Evolutionary conservation across 2,113 vertebrate genomes (phyloP).

Genomic region (Theristicus caerulescens): DNA sequence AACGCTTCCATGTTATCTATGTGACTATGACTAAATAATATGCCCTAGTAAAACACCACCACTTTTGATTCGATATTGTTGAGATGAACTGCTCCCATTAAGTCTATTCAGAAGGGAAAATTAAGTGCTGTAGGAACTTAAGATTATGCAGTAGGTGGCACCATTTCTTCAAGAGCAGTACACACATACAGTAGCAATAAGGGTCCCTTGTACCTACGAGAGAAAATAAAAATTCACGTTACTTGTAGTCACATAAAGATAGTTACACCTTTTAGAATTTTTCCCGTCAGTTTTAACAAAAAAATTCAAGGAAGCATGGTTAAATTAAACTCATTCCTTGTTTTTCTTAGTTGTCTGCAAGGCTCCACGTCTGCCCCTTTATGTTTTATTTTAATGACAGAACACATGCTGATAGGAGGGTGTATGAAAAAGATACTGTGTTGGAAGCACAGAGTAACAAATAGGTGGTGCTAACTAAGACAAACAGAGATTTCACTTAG

Average conservation of each 20-base stretch:
- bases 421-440: background rate
- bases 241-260: background rate
- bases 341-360: background rate
- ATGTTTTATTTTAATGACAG: background rate
- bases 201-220: background rate
- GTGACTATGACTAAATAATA: background rate
- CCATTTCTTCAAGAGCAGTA: background rate
- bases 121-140: background rate
- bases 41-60: background rate
- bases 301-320: background rate
- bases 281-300: background rate
- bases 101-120: background rate
- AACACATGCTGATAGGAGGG: background rate
- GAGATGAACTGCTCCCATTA: background rate
- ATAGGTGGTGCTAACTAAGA: background rate
- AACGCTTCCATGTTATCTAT: rapidly evolving
- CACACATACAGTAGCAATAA: rapidly evolving
- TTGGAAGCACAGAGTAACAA: background rate
- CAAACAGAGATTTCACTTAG: background rate
- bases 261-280: background rate
- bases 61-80: background rate
- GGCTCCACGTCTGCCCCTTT: background rate
- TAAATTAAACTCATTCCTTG: background rate
- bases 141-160: slow-evolving; percentile 16
- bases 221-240: background rate